Conservation (phyloP, 1,140 invertebrate genomes). For the Bemisia tabaci region DNA sequence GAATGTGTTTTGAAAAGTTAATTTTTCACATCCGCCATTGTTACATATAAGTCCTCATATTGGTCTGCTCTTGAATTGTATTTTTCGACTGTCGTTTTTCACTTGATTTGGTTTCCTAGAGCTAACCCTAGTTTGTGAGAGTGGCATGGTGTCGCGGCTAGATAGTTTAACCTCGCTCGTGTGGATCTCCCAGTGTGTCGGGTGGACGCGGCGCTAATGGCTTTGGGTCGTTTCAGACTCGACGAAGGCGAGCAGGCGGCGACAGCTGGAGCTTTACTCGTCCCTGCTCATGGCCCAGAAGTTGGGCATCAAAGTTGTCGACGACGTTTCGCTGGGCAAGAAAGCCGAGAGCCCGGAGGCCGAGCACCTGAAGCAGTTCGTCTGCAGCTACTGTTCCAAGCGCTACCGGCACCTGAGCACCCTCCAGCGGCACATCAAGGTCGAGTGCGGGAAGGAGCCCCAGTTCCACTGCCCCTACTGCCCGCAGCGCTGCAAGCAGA, state of each 20-base stretch:
- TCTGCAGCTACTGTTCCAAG: conserved; percentile 23
- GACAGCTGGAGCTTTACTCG: not conserved
- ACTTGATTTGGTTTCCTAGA: no score
- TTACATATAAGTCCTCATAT: no score
- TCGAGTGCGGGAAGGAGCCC: conserved; percentile 35
- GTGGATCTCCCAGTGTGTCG: no score
- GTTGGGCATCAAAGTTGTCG: not conserved
- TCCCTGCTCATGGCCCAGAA: not conserved
- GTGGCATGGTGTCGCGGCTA: no score
- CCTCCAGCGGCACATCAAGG: conserved; percentile 24
- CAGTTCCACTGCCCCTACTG: conserved; percentile 40
- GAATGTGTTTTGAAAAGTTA: no score
- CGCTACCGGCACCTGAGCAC: conserved; percentile 11
- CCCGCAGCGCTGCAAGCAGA: conserved; percentile 35
- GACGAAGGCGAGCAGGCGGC: not conserved
- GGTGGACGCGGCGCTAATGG: no score
- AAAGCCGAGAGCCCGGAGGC: not conserved
- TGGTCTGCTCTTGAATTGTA: no score
- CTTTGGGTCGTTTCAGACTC: not conserved
- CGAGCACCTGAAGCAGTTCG: not conserved
- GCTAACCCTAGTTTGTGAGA: no score
- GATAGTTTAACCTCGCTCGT: no score
- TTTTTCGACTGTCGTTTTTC: no score
- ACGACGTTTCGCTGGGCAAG: not conserved
- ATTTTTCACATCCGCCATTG: no score